Evolutionary conservation across 1,140 invertebrate species (phyloP).

Genomic region (Zophobas atratus): DNA sequence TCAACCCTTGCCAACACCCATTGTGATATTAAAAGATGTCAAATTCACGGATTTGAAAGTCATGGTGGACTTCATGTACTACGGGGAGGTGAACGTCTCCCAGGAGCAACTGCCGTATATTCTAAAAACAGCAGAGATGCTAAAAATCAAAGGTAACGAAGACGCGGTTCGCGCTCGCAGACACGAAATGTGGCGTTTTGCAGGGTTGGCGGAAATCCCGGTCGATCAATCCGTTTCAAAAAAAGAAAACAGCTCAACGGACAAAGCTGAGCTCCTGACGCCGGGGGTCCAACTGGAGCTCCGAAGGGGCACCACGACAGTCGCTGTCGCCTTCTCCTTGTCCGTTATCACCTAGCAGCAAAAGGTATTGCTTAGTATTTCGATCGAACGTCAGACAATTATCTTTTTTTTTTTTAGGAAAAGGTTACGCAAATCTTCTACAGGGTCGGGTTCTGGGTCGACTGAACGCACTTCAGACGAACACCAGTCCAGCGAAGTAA

Average conservation of each 20-base stretch:
- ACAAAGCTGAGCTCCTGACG: constrained; percentile 69
- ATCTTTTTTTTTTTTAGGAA: constrained; percentile 68
- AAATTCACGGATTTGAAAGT: constrained; percentile 88
- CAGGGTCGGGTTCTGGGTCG: constrained; percentile 76
- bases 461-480: constrained; percentile 69
- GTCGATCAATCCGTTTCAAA: constrained; percentile 79
- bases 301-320: constrained; percentile 65
- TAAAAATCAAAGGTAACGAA: constrained; percentile 82
- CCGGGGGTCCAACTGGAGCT: constrained; percentile 68
- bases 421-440: constrained; percentile 81
- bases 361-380: constrained; percentile 58
- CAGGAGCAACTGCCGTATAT: constrained; percentile 90
- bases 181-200: constrained; percentile 8
- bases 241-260: constrained; percentile 72
- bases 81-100: constrained; percentile 91
- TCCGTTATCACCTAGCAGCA: constrained; percentile 64
- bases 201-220: constrained; percentile 86
- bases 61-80: constrained; percentile 94
- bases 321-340: constrained; percentile 69
- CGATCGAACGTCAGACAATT: background rate
- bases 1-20: constrained; percentile 91
- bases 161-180: background rate
- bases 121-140: constrained; percentile 88
- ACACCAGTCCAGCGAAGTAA: constrained; percentile 71
- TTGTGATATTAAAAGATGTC: constrained; percentile 92